Percentiles rank a stretch among this genome's conserved stretches.
These are phyloP conservation scores for Isurus oxyrinchus DNA, from an alignment of 2,113 vertebrate genomes.

Conservation along the genomic window DNA sequence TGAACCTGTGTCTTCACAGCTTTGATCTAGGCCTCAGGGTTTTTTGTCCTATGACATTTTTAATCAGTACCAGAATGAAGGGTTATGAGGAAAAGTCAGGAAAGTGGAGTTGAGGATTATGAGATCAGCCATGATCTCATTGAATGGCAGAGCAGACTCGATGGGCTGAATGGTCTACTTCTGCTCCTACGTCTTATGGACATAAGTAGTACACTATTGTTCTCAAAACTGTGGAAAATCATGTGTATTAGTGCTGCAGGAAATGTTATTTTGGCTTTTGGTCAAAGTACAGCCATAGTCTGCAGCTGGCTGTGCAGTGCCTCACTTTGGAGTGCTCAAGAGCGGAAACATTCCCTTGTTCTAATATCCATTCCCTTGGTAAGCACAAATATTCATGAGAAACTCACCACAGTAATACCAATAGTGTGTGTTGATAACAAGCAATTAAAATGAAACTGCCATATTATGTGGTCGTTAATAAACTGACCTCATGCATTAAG, in stretches of 20 bases:
- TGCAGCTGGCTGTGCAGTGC: not conserved
- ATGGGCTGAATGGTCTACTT: too few relatives aligned
- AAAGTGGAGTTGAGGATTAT: too few relatives aligned
- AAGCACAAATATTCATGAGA: not conserved
- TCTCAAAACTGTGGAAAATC: not conserved
- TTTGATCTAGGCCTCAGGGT: too few relatives aligned
- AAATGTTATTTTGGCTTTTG: not conserved
- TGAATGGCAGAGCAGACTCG: too few relatives aligned
- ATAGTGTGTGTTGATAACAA: not conserved
- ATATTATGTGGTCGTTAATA: not conserved
- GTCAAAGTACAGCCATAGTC: not conserved
- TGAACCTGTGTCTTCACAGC: too few relatives aligned
- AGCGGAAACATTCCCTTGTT: not conserved
- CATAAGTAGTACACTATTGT: too few relatives aligned
- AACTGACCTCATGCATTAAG: not conserved
- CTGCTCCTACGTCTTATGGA: too few relatives aligned
- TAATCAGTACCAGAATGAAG: too few relatives aligned
- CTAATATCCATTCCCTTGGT: not conserved
- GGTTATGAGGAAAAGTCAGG: too few relatives aligned
- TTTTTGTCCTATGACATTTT: too few relatives aligned
- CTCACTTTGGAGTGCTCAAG: not conserved
- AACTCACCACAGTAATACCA: not conserved
- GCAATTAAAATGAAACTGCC: not conserved
- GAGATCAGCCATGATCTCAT: too few relatives aligned
- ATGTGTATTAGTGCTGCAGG: not conserved